Evolutionary conservation across 2,113 vertebrate genomes (phyloP).

Genomic region (Sorex araneus): DNA sequence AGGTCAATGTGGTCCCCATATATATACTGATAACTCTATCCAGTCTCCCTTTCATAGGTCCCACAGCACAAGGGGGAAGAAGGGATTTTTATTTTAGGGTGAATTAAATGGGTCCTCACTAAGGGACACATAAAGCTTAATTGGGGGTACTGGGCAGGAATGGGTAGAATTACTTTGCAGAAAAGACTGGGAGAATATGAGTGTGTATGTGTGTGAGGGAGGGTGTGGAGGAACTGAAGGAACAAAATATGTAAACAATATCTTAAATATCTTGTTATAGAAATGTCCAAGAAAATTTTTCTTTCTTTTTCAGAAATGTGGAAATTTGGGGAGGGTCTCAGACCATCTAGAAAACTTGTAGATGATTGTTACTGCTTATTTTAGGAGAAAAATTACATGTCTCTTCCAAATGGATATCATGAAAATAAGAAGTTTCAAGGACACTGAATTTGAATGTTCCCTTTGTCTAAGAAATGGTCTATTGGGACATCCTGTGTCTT

Average conservation of each 20-base stretch:
- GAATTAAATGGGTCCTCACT: background rate
- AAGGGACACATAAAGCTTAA: background rate
- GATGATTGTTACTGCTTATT: background rate
- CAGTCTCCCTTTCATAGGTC: background rate
- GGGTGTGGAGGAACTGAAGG: no score
- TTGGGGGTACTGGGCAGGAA: background rate
- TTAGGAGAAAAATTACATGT: background rate
- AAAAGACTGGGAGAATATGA: background rate
- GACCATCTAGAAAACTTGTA: background rate
- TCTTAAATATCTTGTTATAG: background rate
- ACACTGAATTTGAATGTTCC: background rate
- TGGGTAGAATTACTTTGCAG: background rate
- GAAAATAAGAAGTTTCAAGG: slow-evolving; percentile 36
- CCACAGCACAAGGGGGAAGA: background rate
- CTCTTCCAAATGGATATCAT: background rate
- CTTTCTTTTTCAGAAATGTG: background rate
- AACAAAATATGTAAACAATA: background rate
- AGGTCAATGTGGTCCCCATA: background rate
- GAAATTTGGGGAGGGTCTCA: background rate
- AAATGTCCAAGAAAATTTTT: background rate
- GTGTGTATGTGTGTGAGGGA: background rate
- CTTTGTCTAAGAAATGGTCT: background rate
- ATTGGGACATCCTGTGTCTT: background rate
- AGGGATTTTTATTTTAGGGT: background rate
- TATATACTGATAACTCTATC: background rate